phyloP scores from a whole-genome alignment of 2,797 vertebrate genomes.

The Hephaestus fuliginosus region DNA sequence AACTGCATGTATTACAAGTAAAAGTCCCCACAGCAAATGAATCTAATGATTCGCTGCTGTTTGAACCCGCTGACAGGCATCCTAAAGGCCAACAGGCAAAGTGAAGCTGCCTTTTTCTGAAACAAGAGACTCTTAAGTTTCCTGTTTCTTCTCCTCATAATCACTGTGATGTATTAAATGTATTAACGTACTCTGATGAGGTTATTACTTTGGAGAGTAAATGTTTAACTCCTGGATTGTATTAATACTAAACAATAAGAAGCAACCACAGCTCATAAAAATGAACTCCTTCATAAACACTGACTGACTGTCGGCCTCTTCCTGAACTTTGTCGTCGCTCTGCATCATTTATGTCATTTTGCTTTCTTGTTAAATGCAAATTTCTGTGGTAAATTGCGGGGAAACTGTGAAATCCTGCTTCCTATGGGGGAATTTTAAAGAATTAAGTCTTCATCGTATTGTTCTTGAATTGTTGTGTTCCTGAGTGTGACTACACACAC shows the following conservation, averaged over 20 bases:
- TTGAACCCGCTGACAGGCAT: background rate
- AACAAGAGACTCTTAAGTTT: too few relatives aligned
- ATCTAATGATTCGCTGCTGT: background rate
- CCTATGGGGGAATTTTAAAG: background rate
- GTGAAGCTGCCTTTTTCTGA: too few relatives aligned
- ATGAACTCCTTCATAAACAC: background rate
- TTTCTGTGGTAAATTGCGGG: background rate
- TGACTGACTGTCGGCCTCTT: background rate
- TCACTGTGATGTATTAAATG: background rate
- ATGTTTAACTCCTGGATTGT: background rate
- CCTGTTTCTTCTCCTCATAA: background rate
- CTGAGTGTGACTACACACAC: background rate
- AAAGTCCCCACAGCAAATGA: background rate
- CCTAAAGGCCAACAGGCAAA: background rate
- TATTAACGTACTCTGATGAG: constrained; percentile 12
- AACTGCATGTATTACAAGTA: background rate
- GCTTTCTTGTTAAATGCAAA: background rate
- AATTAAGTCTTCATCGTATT: background rate
- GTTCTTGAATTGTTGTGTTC: background rate
- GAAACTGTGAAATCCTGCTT: background rate
- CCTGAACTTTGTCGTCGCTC: background rate
- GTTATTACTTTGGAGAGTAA: constrained; percentile 30
- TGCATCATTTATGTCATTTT: background rate
- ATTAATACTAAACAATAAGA: too few relatives aligned
- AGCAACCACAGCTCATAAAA: too few relatives aligned